phyloP scores from a whole-genome alignment of 2,888 invertebrate species.

The Axea sp. region DNA sequence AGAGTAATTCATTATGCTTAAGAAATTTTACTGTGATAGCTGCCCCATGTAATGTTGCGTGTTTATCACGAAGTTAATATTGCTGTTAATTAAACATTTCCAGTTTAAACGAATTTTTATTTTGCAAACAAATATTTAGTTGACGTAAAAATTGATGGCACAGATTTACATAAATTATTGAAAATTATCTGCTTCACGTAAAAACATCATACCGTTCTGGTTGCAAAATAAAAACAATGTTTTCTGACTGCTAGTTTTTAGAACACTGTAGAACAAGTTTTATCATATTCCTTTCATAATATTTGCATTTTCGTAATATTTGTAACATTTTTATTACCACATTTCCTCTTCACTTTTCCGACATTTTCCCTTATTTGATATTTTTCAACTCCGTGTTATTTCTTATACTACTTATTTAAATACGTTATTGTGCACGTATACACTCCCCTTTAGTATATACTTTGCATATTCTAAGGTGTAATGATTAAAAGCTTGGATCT shows the following conservation, averaged over 20 bases:
- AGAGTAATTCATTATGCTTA: too few species aligned
- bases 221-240: conserved; percentile 23
- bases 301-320: conserved; percentile 53
- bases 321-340: conserved; percentile 26
- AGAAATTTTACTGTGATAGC: too few species aligned
- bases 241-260: conserved; percentile 28
- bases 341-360: conserved; percentile 35
- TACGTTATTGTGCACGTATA: conserved; percentile 37
- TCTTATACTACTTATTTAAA: conserved; percentile 52
- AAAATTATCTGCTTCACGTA: conserved; percentile 20
- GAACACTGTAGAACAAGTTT: conserved; percentile 29
- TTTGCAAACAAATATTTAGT: conserved; percentile 16
- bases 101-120: not conserved
- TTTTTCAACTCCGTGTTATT: conserved; percentile 47
- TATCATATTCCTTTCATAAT: conserved; percentile 45
- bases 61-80: conserved; percentile 11
- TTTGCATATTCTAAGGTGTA: conserved; percentile 47
- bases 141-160: conserved; percentile 25
- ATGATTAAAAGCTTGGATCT: conserved; percentile 47
- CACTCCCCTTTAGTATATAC: conserved; percentile 8
- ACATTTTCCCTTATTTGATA: conserved; percentile 39
- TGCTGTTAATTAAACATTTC: conserved; percentile 34
- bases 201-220: conserved; percentile 10
- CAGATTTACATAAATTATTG: conserved; percentile 26
- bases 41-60: conserved; percentile 9